A percentile compares a stretch with the other conserved stretches of the same genome.
Conservation (phyloP, 2,888 invertebrate genomes). For the Drosophila anceps region DNA sequence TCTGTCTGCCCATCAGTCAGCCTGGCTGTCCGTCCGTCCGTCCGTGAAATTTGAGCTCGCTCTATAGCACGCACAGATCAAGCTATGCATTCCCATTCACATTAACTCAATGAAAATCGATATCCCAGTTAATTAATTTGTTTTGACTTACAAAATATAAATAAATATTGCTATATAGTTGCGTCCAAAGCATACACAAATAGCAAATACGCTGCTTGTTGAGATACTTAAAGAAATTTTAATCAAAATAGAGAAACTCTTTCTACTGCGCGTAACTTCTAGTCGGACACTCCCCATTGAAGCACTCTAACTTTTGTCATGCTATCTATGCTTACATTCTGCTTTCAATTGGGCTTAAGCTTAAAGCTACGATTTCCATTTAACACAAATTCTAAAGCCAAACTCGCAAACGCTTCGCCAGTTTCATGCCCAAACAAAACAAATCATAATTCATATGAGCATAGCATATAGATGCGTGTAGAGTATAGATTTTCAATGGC, state of each 20-base stretch:
- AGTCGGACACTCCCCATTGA: not conserved
- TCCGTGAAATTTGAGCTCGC: not conserved
- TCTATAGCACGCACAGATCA: not conserved
- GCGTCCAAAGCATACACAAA: not conserved
- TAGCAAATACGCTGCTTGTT: not conserved
- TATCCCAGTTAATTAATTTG: not conserved
- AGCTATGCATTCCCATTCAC: not conserved
- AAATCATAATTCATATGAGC: not conserved
- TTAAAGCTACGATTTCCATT: not conserved
- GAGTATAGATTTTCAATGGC: not conserved
- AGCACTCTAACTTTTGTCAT: not conserved
- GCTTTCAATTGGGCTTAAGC: not conserved
- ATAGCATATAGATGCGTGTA: not conserved
- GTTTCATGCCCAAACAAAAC: not conserved
- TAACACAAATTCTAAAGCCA: not conserved
- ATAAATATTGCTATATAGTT: conserved; percentile 7
- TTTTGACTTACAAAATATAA: not conserved
- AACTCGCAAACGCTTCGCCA: not conserved
- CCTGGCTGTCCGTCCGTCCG: not conserved
- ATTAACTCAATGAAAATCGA: conserved; percentile 1
- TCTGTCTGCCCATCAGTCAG: not conserved
- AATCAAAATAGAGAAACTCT: not conserved
- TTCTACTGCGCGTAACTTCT: not conserved
- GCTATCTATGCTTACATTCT: not conserved
- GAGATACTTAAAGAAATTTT: not conserved